Conservation (phyloP, 2,888 invertebrate genomes). For the Sepioteuthis lessoniana region DNA sequence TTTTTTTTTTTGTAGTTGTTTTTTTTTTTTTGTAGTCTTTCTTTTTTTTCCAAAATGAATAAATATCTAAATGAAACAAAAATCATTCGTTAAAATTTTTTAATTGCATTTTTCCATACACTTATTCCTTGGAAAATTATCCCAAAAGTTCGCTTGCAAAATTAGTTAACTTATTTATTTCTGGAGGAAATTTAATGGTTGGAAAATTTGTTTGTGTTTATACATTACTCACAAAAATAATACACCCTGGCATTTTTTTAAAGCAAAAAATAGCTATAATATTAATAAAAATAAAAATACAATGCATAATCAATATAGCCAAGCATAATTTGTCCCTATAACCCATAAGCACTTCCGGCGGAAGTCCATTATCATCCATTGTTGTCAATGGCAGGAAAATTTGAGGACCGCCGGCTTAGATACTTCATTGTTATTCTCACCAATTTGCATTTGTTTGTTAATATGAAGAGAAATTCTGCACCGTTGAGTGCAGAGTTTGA, state of each 20-base stretch:
- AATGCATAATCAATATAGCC: neutral
- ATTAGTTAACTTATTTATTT: neutral
- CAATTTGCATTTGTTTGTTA: neutral
- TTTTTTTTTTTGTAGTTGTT: too few relatives aligned
- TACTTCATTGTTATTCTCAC: neutral
- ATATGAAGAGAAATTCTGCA: neutral
- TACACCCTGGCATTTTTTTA: neutral
- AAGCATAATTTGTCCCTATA: neutral
- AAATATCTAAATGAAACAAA: too few relatives aligned
- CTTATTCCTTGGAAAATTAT: neutral
- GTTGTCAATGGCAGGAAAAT: neutral
- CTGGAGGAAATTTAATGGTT: neutral
- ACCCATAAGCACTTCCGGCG: slow-evolving; percentile 7
- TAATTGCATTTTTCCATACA: neutral
- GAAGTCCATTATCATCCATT: neutral
- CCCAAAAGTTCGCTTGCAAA: neutral
- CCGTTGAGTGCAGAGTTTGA: too few relatives aligned
- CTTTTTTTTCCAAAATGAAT: too few relatives aligned
- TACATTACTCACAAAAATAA: neutral
- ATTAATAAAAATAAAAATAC: neutral
- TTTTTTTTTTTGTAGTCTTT: too few relatives aligned
- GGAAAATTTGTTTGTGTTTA: neutral
- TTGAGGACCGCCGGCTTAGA: neutral
- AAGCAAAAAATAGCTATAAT: too few relatives aligned
- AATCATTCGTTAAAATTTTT: neutral